Conservation (phyloP, 1,140 invertebrate genomes). For the Ostrea denselamellosa region DNA sequence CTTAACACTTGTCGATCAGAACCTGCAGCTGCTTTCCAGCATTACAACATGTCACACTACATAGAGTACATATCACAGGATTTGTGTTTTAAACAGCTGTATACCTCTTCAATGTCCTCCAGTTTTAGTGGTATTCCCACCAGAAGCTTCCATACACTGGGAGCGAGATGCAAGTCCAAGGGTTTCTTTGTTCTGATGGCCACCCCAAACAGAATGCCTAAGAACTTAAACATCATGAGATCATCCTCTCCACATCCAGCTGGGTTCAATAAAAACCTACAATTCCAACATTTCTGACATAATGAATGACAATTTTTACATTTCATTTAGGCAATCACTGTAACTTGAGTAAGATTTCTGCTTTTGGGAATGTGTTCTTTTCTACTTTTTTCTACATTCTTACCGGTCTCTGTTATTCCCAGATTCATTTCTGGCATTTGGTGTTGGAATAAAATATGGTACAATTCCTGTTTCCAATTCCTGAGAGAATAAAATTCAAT, state of each 20-base stretch:
- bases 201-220: constrained; percentile 95
- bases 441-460: constrained; percentile 82
- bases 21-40: too few relatives aligned
- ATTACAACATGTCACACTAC: too few relatives aligned
- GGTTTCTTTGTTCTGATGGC: constrained; percentile 96
- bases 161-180: constrained; percentile 85
- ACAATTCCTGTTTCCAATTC: constrained; percentile 94
- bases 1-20: too few relatives aligned
- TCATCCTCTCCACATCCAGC: constrained; percentile 81
- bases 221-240: constrained; percentile 81
- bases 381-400: background rate
- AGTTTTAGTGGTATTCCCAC: constrained; percentile 82
- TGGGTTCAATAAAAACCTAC: constrained; percentile 83
- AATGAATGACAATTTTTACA: background rate
- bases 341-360: constrained; percentile 27
- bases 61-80: background rate
- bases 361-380: background rate
- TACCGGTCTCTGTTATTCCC: constrained; percentile 84
- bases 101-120: constrained; percentile 85
- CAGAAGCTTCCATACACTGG: constrained; percentile 85
- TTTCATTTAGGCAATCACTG: background rate
- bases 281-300: background rate
- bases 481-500: constrained; percentile 77
- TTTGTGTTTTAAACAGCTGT: background rate
- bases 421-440: constrained; percentile 75